phyloP scores from a whole-genome alignment of 2,797 vertebrate species.

The Psittacula derbiana region DNA sequence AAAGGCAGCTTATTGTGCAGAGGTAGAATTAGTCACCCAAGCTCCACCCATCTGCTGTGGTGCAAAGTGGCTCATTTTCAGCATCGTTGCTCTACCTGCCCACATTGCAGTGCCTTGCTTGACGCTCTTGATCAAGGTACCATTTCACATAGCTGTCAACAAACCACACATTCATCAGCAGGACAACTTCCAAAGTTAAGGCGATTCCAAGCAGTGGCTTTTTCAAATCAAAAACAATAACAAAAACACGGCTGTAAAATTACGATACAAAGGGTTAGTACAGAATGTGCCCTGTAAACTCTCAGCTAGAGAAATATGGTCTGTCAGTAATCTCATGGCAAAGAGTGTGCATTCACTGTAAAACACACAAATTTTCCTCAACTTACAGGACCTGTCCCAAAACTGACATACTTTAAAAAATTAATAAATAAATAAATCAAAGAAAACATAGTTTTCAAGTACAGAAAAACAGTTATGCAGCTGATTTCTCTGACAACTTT shows the following conservation, averaged over 20 bases:
- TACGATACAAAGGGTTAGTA: not conserved
- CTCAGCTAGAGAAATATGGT: not conserved
- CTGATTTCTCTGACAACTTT: not conserved
- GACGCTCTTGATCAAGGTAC: not conserved
- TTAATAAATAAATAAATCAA: not conserved
- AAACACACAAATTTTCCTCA: not conserved
- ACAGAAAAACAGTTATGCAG: not conserved
- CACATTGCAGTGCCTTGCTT: accelerated
- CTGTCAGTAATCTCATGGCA: not conserved
- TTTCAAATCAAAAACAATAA: not conserved
- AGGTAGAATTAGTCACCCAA: not conserved
- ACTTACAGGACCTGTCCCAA: not conserved
- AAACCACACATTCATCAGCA: not conserved
- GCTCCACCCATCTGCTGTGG: not conserved
- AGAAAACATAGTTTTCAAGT: not conserved
- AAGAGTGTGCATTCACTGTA: not conserved
- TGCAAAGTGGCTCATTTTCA: not conserved
- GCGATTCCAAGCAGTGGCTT: not conserved
- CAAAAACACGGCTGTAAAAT: not conserved
- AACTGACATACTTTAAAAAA: not conserved
- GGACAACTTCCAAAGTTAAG: not conserved
- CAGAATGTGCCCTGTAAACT: not conserved
- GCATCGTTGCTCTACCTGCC: not conserved
- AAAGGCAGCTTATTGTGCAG: not conserved
- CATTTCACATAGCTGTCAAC: not conserved